Evolutionary conservation across 92 coral and sea anemone species (phyloP).

Genomic region (Bergia puertoricense): DNA sequence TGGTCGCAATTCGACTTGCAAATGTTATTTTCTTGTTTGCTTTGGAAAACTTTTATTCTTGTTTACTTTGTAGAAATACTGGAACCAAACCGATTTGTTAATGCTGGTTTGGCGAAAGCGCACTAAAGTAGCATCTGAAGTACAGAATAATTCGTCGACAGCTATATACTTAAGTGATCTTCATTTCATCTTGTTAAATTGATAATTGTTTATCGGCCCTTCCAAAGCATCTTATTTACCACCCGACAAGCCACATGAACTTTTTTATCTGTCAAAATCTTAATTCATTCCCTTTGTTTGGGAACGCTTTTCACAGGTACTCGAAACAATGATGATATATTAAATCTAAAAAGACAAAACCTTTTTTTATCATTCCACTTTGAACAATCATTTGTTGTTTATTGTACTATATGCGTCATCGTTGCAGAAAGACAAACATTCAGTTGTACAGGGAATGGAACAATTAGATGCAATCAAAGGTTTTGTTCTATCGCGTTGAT

Average conservation of each 20-base stretch:
- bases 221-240: not conserved
- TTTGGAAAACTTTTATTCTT: not conserved
- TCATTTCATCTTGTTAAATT: too few relatives aligned
- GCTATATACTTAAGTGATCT: not conserved
- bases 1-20: not conserved
- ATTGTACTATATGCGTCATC: not conserved
- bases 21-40: slow-evolving; percentile 2
- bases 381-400: not conserved
- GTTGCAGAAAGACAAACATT: not conserved
- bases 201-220: not conserved
- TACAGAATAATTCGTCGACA: not conserved
- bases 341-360: too few relatives aligned
- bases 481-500: not conserved
- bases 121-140: not conserved
- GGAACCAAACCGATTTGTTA: not conserved
- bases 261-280: not conserved
- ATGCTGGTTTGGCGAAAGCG: not conserved
- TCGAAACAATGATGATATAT: not conserved
- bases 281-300: not conserved
- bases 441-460: not conserved
- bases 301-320: not conserved
- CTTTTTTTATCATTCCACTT: too few relatives aligned
- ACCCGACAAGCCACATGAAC: too few relatives aligned
- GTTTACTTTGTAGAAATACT: not conserved
- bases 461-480: not conserved